Conservation (phyloP, 2,888 invertebrate genomes). For the Hyposoter didymator region DNA sequence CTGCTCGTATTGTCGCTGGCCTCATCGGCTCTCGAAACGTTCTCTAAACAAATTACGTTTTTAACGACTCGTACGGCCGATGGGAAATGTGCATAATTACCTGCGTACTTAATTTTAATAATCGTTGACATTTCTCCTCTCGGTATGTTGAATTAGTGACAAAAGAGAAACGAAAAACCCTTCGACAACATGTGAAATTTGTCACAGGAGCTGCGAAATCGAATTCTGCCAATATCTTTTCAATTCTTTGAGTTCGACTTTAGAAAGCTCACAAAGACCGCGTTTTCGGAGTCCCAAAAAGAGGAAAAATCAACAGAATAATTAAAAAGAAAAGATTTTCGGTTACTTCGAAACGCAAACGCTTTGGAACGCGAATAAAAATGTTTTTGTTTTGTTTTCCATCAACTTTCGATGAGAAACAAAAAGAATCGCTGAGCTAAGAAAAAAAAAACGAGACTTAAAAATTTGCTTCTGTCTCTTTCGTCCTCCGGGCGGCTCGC, state of each 20-base stretch:
- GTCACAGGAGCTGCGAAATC: background rate
- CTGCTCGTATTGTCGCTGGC: slow-evolving; percentile 24
- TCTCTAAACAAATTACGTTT: slow-evolving; percentile 45
- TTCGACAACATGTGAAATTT: background rate
- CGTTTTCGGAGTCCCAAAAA: background rate
- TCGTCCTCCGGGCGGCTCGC: background rate
- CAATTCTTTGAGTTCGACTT: background rate
- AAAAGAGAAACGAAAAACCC: background rate
- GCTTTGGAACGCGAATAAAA: background rate
- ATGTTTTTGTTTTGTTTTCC: background rate
- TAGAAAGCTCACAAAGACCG: background rate
- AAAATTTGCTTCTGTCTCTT: background rate
- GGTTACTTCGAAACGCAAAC: background rate
- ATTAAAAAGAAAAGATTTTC: background rate
- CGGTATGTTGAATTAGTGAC: background rate
- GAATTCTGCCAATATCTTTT: too few species aligned
- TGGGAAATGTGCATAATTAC: slow-evolving; percentile 24
- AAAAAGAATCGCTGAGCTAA: background rate
- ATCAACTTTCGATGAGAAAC: background rate
- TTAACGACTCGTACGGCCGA: background rate
- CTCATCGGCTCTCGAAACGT: slow-evolving; percentile 25
- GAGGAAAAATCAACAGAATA: background rate
- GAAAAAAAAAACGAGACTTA: background rate
- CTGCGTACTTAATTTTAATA: slow-evolving; percentile 63
- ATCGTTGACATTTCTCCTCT: slow-evolving; percentile 52